Evolutionary conservation across 2,113 vertebrate genomes (phyloP).

Genomic region (Albula goreensis): DNA sequence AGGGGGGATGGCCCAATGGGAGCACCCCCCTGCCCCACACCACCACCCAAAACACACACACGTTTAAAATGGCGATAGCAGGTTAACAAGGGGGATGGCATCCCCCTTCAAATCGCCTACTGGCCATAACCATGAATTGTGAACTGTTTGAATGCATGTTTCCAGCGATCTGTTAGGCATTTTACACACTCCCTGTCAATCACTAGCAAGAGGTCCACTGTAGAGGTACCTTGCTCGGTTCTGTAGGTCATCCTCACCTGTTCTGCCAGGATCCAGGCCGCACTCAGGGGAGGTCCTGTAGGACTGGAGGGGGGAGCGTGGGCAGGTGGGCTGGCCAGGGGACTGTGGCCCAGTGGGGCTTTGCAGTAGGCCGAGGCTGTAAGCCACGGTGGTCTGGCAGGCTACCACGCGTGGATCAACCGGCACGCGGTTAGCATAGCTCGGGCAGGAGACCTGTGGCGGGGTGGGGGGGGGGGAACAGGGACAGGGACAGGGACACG

Average conservation of each 20-base stretch:
- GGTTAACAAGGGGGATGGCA: too few species aligned
- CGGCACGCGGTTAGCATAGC: slow-evolving; percentile 3
- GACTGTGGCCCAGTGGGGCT: neutral
- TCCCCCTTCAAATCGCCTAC: too few species aligned
- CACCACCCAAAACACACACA: too few species aligned
- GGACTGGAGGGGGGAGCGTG: neutral
- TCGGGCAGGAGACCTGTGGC: slow-evolving; percentile 9
- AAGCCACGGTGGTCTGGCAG: slow-evolving; percentile 15
- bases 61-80: too few species aligned
- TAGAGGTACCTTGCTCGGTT: neutral
- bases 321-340: neutral
- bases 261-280: slow-evolving; percentile 10
- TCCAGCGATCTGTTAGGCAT: neutral
- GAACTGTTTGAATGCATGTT: neutral
- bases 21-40: too few species aligned
- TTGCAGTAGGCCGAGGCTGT: slow-evolving; percentile 25
- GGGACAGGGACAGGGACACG: neutral
- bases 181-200: neutral
- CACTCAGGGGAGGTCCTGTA: neutral
- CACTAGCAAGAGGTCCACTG: neutral
- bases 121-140: neutral
- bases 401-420: slow-evolving; percentile 15
- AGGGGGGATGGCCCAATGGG: too few species aligned
- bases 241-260: slow-evolving; percentile 16
- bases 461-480: neutral